Base-by-base conservation (phyloP, 2,797 vertebrate genomes). In the Lophius americanus region DNA sequence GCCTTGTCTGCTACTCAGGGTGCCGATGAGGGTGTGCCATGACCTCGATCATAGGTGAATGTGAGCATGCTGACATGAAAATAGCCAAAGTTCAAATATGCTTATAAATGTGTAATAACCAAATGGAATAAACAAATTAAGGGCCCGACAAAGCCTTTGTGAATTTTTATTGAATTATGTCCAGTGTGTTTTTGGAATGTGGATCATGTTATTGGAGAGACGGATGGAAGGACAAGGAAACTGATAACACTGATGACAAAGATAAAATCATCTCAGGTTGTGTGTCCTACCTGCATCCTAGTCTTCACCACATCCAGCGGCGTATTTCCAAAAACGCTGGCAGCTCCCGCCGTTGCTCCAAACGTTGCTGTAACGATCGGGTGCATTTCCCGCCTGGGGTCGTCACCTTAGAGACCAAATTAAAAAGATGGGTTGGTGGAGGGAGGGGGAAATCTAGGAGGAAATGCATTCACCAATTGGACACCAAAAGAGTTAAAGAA, bases 241-340 rank as follows among this genome's bases (percentile, higher is more conserved):
- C 37, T 9, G 5, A 1, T 46, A 52, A 42, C 13, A n/a, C 3
- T 37, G 9, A 35, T 0, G 0, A 49, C 7, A 2, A 46, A 2
- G 1, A 12, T 3, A 3, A n/a, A 68, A 54, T n/a, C 38, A 37
- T 9, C 33, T 47, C 2, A 35, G 8, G 44, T 1, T 9, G 6
- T 7, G 9, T 9, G 60, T 54, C 67, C 75, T 67, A 95, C 95
- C 95, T 96, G 95, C 95, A 96, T 95, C 78, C 95, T 90, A 10
- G 95, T 96, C 85, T 96, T 95, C 32, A 96, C 92, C 39, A 95
- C 95, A 70, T 96, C 95, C 9, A 96, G 77, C 23, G 94, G 95
- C 0, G 94, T 95, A 59, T 96, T 96, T 70, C 94, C 94, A 73
- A 96, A 95, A 58, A 96, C 95, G 12, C 95, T 96, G 13, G 92